Percentiles rank a stretch among this genome's conserved stretches.
These are phyloP conservation scores for Druon quercuslanigerum DNA, from an alignment of 1,140 invertebrate genomes.

Conservation along the genomic window DNA sequence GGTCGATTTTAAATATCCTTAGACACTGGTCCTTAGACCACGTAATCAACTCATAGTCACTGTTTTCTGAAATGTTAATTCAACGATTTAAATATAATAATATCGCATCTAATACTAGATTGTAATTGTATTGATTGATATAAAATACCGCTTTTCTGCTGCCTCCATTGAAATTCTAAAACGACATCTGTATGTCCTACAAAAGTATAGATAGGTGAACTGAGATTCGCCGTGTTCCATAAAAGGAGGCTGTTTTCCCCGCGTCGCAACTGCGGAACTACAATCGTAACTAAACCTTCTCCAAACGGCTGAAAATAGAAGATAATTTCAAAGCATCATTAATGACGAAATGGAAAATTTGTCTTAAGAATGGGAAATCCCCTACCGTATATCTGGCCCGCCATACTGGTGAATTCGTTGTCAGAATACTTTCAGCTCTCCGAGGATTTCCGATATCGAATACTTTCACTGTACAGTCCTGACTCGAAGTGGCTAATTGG, in stretches of 20 bases:
- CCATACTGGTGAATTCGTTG: conserved; percentile 93
- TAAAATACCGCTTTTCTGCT: conserved; percentile 76
- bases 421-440: conserved; percentile 87
- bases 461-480: conserved; percentile 96
- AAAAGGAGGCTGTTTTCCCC: conserved; percentile 89
- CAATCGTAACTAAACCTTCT: conserved; percentile 92
- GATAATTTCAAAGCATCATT: conserved; percentile 20
- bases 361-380: conserved; percentile 12
- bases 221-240: conserved; percentile 86
- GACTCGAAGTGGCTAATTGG: conserved; percentile 93
- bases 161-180: conserved; percentile 95
- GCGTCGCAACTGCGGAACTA: conserved; percentile 86
- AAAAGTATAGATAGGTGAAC: conserved; percentile 88
- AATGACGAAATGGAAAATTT: conserved; percentile 10
- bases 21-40: conserved; percentile 97
- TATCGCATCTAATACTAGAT: too few relatives aligned
- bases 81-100: conserved; percentile 9
- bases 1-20: conserved; percentile 92
- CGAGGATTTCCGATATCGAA: conserved; percentile 92
- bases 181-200: conserved; percentile 95
- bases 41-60: conserved; percentile 92
- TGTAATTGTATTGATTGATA: conserved; percentile 25
- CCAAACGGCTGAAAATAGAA: conserved; percentile 86
- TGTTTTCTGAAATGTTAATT: conserved; percentile 72
- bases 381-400: conserved; percentile 90